Percentiles rank a stretch among this genome's conserved stretches.
phyloP scores from a whole-genome alignment of 2,888 invertebrate genomes.

The Steinernema scapterisci region DNA sequence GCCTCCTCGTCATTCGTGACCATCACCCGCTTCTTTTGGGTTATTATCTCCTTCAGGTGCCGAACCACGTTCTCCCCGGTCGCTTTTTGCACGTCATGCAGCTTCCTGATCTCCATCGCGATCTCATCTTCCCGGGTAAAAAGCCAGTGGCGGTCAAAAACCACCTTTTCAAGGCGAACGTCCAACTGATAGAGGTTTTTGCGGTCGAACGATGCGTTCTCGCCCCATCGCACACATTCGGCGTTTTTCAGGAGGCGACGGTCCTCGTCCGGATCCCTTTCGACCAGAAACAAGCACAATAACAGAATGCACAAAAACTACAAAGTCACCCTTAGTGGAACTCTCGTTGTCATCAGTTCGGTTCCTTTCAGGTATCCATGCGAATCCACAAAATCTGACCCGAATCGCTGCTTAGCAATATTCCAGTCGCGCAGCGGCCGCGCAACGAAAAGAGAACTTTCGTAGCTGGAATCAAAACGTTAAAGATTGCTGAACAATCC shows the following conservation, averaged over 20 bases:
- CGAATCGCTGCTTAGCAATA: background rate
- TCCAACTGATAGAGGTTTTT: slow-evolving; percentile 38
- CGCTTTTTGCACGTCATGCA: background rate
- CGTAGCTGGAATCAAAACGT: background rate
- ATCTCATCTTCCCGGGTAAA: slow-evolving; percentile 43
- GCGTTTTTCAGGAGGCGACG: slow-evolving; percentile 37
- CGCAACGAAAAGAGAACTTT: background rate
- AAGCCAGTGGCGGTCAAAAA: slow-evolving; percentile 54
- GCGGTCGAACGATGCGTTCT: slow-evolving; percentile 33
- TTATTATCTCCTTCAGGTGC: background rate
- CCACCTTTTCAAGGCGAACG: slow-evolving; percentile 43
- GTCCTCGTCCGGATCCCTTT: slow-evolving; percentile 43
- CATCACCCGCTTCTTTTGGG: background rate
- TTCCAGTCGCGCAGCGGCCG: slow-evolving; percentile 2
- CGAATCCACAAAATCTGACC: background rate
- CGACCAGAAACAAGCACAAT: slow-evolving; percentile 22
- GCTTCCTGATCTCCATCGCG: slow-evolving; percentile 20
- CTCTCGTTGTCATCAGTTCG: background rate
- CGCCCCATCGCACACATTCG: slow-evolving; percentile 38
- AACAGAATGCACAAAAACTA: background rate
- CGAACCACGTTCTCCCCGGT: slow-evolving; percentile 2
- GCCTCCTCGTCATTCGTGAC: background rate
- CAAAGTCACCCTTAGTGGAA: background rate
- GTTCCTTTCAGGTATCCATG: background rate
- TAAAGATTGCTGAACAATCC: background rate